Base-by-base conservation (phyloP, 2,797 vertebrate species). In the Pangasius macronema region DNA sequence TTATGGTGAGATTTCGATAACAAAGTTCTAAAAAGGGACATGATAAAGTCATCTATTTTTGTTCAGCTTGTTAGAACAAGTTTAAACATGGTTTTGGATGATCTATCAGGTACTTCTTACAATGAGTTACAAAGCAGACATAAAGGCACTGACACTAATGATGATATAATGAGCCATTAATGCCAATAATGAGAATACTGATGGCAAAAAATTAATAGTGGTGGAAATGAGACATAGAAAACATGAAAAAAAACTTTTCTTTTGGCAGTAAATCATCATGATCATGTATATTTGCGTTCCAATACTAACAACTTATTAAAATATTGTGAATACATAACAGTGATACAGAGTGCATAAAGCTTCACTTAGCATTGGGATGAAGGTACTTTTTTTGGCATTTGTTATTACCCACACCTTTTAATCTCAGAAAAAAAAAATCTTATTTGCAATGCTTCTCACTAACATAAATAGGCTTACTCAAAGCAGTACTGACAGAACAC, bases 391-490 rank as follows among this genome's bases (percentile, higher is more conserved):
- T 75, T n/a, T 49, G 33, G 5, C 33, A 59, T 81, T 59, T 80
- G 20, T 36, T 59, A 80, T 59, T 59, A 39, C 53, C 33, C 30
- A 80, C 20, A 57, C 36, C 6, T 61, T 63, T 77, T 53, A 33
- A 57, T 80, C 53, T 80, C 20, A 59, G 53, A 9, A 10, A 39
- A 6, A 80, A 42, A 61, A 81, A 16, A 51, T 59, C 77, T 81
- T 27, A 27, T 8, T 16, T 27, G 36, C 53, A 81, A 9, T 24
- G 13, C 33, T 80, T 80, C 53, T 39, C 55, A 61, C n/a, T 30
- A 33, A 59, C 51, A 49, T 24, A 63, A 87, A 87, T 5, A 59
- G 27, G 24, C 16, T 86, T 53, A 67, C 27, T 86, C 33, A 68
- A 55, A 81, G 65, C 10, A 57, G 46, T 13, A 76, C 7, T 83